Conservation (phyloP, 2,888 invertebrate genomes). For the Augiades crinisus region DNA sequence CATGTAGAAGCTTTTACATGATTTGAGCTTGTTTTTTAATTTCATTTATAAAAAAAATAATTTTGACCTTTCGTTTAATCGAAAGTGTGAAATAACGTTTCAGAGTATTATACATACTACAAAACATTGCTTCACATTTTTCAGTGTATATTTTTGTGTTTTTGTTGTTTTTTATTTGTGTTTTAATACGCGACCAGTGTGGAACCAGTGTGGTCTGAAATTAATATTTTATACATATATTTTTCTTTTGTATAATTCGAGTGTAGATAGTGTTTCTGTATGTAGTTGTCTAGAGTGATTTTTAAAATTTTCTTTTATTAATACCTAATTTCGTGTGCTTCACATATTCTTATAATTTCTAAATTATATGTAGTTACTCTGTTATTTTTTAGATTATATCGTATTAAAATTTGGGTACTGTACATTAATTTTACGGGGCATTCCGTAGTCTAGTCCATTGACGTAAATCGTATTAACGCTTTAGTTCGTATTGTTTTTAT, state of each 20-base stretch:
- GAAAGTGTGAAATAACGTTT: constrained; percentile 10
- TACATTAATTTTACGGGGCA: too few relatives aligned
- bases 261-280: constrained; percentile 18
- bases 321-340: constrained; percentile 11
- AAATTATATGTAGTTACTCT: background rate
- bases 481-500: too few relatives aligned
- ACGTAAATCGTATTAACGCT: too few relatives aligned
- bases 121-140: constrained; percentile 5
- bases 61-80: background rate
- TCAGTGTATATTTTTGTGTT: constrained; percentile 34
- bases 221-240: background rate
- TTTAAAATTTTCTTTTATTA: constrained; percentile 6
- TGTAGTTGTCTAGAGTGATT: constrained; percentile 13
- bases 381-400: too few relatives aligned
- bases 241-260: constrained; percentile 35
- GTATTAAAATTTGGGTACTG: too few relatives aligned
- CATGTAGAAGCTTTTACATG: background rate
- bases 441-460: too few relatives aligned
- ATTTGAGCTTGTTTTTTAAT: background rate
- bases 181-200: constrained; percentile 53
- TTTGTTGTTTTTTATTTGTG: constrained; percentile 46
- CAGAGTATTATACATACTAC: too few relatives aligned
- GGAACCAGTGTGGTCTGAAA: constrained; percentile 42
- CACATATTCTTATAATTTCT: background rate
- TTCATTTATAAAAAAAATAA: background rate